Conservation (phyloP, 2,113 vertebrate species). For the Sakesphorus luctuosus region DNA sequence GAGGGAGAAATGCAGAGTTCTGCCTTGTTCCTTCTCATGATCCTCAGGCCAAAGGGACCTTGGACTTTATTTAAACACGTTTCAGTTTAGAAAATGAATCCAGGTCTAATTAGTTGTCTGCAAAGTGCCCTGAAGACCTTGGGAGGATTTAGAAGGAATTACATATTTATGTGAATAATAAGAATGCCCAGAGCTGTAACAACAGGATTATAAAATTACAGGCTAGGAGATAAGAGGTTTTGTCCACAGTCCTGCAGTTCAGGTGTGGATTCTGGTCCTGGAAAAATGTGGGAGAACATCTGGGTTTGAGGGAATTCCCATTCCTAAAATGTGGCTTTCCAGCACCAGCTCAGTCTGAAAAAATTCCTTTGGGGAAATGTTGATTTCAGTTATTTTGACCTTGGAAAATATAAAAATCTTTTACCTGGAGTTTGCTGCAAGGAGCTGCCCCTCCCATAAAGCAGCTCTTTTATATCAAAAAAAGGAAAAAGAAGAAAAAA, state of each 20-base stretch:
- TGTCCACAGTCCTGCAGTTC: neutral
- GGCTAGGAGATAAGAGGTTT: neutral
- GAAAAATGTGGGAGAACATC: neutral
- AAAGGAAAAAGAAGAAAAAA: neutral
- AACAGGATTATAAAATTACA: neutral
- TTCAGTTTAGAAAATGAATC: slow-evolving; percentile 14
- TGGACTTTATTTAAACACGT: neutral
- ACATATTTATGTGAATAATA: slow-evolving; percentile 44
- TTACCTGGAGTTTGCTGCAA: neutral
- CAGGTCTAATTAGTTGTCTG: neutral
- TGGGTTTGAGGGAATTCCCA: neutral
- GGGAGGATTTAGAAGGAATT: slow-evolving; percentile 20
- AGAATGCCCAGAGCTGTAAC: neutral
- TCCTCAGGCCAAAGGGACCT: neutral
- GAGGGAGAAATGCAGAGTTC: neutral
- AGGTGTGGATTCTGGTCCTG: neutral
- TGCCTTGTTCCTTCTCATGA: neutral
- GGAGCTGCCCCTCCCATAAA: neutral
- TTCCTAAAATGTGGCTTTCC: neutral
- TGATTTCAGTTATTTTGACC: slow-evolving; percentile 37
- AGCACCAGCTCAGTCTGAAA: neutral
- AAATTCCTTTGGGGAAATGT: neutral
- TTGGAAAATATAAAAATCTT: neutral
- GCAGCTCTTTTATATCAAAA: neutral
- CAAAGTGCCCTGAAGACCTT: slow-evolving; percentile 20